Conservation (phyloP, 2,888 invertebrate genomes). For the Seira musarum region DNA sequence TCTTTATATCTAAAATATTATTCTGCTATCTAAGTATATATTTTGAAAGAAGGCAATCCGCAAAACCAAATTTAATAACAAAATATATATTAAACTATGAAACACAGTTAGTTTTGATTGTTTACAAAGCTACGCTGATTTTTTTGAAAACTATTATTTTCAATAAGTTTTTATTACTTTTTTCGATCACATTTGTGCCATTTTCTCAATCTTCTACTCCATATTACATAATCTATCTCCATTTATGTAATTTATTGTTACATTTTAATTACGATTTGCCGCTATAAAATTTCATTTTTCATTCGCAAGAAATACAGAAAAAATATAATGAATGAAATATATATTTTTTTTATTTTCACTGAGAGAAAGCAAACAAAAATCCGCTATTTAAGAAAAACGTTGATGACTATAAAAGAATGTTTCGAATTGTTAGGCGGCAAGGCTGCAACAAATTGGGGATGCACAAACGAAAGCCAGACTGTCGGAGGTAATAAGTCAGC, state of each 20-base stretch:
- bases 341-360: neutral
- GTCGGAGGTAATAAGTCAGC: constrained; percentile 70
- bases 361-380: constrained; percentile 25
- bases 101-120: neutral
- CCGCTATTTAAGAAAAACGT: constrained; percentile 15
- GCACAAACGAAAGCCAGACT: constrained; percentile 70
- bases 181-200: constrained; percentile 7
- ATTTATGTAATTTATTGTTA: no score
- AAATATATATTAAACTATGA: neutral
- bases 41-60: constrained; percentile 16
- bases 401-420: constrained; percentile 46
- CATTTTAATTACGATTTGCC: constrained; percentile 11
- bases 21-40: no score
- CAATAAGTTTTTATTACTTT: constrained; percentile 23
- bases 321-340: constrained; percentile 5
- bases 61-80: constrained; percentile 30
- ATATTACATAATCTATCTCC: no score
- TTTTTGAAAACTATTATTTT: constrained; percentile 21
- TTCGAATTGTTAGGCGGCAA: constrained; percentile 69
- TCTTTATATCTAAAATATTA: neutral
- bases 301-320: constrained; percentile 22
- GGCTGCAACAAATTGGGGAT: constrained; percentile 70
- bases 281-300: neutral
- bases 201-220: neutral
- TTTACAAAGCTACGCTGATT: constrained; percentile 36